These are phyloP conservation scores for Anguilla marmorata DNA, from an alignment of 2,797 vertebrate genomes.

Conservation along the genomic window DNA sequence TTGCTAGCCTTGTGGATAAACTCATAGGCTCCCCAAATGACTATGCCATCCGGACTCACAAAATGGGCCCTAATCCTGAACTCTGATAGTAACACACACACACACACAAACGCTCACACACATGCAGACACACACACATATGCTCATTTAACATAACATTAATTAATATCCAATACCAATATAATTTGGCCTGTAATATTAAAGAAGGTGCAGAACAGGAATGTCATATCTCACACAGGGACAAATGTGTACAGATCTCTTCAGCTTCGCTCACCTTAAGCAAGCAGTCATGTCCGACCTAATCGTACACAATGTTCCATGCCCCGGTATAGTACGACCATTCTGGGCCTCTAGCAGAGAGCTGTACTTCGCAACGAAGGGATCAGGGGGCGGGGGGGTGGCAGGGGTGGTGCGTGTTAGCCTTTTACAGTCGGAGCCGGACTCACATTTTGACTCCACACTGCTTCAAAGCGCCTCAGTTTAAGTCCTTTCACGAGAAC, in stretches of 20 bases:
- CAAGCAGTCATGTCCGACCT: not conserved
- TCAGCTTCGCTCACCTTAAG: not conserved
- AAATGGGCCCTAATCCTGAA: too few species aligned
- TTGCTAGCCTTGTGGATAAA: too few species aligned
- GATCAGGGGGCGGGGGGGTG: not conserved
- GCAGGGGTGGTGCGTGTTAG: not conserved
- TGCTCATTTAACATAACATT: too few species aligned
- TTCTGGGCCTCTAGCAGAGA: not conserved
- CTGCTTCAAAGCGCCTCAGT: conserved; percentile 8
- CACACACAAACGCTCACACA: too few species aligned
- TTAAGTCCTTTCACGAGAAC: conserved; percentile 13
- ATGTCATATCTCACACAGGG: not conserved
- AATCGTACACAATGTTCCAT: not conserved
- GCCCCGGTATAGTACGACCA: not conserved
- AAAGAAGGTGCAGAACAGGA: not conserved
- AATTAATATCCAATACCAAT: too few species aligned
- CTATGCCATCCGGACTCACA: too few species aligned
- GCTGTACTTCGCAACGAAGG: not conserved
- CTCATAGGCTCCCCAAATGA: too few species aligned
- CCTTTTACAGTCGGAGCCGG: not conserved
- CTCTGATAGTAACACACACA: too few species aligned
- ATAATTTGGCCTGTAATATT: too few species aligned
- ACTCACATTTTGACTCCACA: not conserved
- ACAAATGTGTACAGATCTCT: not conserved
- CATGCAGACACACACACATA: too few species aligned